Evolutionary conservation across 2,113 vertebrate species (phyloP).

Genomic region (Tachycineta bicolor): DNA sequence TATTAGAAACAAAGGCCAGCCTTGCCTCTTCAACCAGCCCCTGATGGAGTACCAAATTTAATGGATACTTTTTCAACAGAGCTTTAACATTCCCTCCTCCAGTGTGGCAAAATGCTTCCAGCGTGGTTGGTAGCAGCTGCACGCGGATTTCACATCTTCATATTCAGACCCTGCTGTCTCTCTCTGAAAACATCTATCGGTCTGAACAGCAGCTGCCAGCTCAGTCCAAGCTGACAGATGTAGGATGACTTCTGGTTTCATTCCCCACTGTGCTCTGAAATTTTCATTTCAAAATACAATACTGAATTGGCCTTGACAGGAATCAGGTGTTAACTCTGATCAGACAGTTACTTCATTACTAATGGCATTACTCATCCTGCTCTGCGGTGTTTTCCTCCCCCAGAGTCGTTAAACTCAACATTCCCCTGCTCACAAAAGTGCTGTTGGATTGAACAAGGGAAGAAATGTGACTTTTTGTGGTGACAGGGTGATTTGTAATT

Average conservation of each 20-base stretch:
- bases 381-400: background rate
- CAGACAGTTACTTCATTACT: background rate
- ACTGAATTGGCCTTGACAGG: constrained; percentile 3
- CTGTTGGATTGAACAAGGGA: background rate
- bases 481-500: background rate
- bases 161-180: constrained; percentile 10
- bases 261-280: constrained; percentile 16
- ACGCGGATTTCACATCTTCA: background rate
- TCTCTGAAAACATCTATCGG: background rate
- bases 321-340: constrained; percentile 9
- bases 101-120: background rate
- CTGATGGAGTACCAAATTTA: background rate
- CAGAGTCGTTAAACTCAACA: background rate
- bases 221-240: constrained; percentile 1
- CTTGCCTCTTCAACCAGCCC: background rate
- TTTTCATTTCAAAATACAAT: background rate
- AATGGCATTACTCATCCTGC: background rate
- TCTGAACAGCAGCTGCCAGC: background rate
- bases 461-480: background rate
- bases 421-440: background rate
- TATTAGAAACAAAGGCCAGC: background rate
- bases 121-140: background rate
- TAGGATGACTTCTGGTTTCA: background rate
- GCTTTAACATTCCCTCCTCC: background rate
- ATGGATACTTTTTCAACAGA: background rate